Percentiles rank a stretch among this genome's conserved stretches.
phyloP scores from a whole-genome alignment of 2,888 invertebrate genomes.

The Drosophila siamana region DNA sequence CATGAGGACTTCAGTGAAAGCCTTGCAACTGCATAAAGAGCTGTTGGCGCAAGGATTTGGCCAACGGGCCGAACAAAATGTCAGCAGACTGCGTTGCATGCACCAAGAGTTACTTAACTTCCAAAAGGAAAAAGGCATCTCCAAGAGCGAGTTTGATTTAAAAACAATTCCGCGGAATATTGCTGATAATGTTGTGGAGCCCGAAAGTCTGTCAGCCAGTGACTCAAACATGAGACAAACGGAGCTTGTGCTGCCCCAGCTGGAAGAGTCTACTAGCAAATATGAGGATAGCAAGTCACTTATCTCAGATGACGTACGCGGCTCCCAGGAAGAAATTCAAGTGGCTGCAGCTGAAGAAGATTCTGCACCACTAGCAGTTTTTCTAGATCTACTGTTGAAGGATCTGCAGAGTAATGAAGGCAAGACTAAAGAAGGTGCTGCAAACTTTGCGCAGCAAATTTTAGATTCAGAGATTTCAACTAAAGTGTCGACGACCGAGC shows the following conservation, averaged over 20 bases:
- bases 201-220: too few species aligned
- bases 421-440: background rate
- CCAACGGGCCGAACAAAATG: background rate
- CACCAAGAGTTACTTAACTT: background rate
- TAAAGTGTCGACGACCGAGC: too few species aligned
- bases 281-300: background rate
- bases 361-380: background rate
- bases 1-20: constrained; percentile 33
- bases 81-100: background rate
- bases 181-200: background rate
- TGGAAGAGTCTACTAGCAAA: background rate
- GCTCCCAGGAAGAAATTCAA: background rate
- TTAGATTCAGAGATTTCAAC: background rate
- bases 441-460: constrained; percentile 11
- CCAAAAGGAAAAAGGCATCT: background rate
- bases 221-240: too few species aligned
- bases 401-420: constrained; percentile 10
- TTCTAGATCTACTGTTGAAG: constrained; percentile 26
- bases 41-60: constrained; percentile 28
- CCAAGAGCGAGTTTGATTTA: background rate
- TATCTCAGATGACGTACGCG: background rate
- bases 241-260: background rate
- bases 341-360: background rate
- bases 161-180: background rate
- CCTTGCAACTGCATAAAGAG: constrained; percentile 24